These are phyloP conservation scores for Camelus bactrianus DNA, from an alignment of 2,113 vertebrate genomes.

Conservation along the genomic window DNA sequence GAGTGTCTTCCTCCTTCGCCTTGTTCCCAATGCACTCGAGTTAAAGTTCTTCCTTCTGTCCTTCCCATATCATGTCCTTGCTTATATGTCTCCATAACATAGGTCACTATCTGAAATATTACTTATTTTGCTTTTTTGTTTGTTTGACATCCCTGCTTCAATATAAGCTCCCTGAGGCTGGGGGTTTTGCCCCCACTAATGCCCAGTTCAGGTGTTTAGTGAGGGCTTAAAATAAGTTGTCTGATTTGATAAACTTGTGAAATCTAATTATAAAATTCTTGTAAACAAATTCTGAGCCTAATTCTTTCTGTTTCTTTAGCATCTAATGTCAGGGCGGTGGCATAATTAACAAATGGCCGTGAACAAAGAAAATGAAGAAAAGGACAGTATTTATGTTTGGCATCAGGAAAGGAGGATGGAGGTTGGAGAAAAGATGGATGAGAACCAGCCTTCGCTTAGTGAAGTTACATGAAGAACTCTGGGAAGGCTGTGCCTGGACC, in stretches of 20 bases:
- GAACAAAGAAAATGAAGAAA: background rate
- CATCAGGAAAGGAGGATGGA: too few relatives aligned
- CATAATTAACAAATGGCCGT: background rate
- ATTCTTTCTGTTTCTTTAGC: background rate
- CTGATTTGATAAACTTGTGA: background rate
- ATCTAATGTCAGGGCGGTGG: background rate
- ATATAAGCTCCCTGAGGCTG: background rate
- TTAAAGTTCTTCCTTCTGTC: background rate
- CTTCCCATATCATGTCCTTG: background rate
- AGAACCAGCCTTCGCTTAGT: background rate
- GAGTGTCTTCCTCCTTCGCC: background rate
- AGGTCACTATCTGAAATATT: background rate
- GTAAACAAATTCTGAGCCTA: background rate
- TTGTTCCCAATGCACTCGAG: background rate
- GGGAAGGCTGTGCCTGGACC: fast-evolving
- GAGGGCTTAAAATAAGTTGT: background rate
- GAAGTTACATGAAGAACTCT: background rate
- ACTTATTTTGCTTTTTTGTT: background rate
- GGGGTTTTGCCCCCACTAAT: background rate
- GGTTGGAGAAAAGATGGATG: too few relatives aligned
- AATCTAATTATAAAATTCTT: background rate
- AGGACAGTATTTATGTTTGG: background rate
- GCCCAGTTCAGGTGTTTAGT: background rate
- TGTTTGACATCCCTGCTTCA: background rate
- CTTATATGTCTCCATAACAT: background rate